These are phyloP conservation scores for Chrysina gloriosa DNA, from an alignment of 2,888 invertebrate species.

Conservation along the genomic window DNA sequence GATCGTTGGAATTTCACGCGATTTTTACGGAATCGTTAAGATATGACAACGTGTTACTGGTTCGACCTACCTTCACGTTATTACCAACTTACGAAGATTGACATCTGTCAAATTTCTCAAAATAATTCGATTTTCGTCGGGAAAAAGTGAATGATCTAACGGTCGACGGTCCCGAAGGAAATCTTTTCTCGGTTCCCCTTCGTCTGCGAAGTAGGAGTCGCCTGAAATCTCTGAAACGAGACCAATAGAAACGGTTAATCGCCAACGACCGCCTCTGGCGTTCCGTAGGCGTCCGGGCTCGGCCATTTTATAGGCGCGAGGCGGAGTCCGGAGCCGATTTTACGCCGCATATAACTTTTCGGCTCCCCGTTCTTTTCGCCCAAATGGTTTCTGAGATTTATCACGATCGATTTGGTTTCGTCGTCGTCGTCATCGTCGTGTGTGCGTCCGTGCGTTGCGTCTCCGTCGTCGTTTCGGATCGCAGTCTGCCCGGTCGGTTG, in stretches of 20 bases:
- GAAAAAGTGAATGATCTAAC: neutral
- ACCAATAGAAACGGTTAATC: slow-evolving; percentile 27
- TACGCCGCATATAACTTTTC: slow-evolving; percentile 45
- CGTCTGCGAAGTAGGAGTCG: slow-evolving; percentile 30
- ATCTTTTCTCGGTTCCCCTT: neutral
- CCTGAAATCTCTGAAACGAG: slow-evolving; percentile 7
- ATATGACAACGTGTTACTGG: too few relatives aligned
- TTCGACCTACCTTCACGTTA: too few relatives aligned
- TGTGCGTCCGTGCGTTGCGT: neutral
- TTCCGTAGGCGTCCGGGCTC: slow-evolving; percentile 44
- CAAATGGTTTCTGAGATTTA: slow-evolving; percentile 60
- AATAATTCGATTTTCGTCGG: too few relatives aligned
- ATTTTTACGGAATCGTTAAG: too few relatives aligned
- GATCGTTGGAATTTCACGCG: too few relatives aligned
- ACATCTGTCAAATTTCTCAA: too few relatives aligned
- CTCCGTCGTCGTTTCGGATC: too few relatives aligned
- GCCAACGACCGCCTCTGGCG: slow-evolving; percentile 39
- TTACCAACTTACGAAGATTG: too few relatives aligned
- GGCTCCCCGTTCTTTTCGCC: slow-evolving; percentile 57
- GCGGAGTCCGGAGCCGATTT: slow-evolving; percentile 36
- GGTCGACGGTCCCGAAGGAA: too few relatives aligned
- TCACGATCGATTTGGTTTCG: slow-evolving; percentile 41
- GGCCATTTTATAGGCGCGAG: slow-evolving; percentile 50
- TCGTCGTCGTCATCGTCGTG: neutral
- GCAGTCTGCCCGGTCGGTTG: too few relatives aligned